These are phyloP conservation scores for Leptopilina clavipes DNA, from an alignment of 1,140 invertebrate genomes.

Conservation along the genomic window DNA sequence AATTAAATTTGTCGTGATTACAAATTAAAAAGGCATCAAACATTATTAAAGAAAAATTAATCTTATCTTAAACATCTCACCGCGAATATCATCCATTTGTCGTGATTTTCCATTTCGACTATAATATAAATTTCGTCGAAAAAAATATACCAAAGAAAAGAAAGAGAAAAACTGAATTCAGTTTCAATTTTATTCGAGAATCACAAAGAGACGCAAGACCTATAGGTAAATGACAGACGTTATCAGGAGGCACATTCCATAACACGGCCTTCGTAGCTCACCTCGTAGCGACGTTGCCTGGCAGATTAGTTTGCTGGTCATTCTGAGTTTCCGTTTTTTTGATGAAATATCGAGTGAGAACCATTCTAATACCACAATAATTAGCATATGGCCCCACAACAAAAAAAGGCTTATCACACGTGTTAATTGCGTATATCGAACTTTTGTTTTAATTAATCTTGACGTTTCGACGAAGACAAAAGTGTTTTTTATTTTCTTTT, in stretches of 20 bases:
- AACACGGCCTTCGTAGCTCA: slow-evolving; percentile 42
- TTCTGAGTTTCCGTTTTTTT: slow-evolving; percentile 30
- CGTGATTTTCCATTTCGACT: background rate
- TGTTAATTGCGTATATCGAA: slow-evolving; percentile 3
- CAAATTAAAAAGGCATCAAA: background rate
- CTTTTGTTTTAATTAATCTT: background rate
- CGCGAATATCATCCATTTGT: background rate
- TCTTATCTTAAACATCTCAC: slow-evolving; percentile 13
- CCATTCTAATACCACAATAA: background rate
- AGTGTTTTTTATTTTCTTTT: background rate
- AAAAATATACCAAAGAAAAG: background rate
- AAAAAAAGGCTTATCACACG: background rate
- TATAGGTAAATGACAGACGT: background rate
- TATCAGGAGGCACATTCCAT: slow-evolving; percentile 35
- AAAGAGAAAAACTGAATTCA: slow-evolving; percentile 2
- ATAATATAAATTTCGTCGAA: background rate
- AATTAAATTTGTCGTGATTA: background rate
- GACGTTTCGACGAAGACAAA: background rate
- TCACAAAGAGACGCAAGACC: background rate
- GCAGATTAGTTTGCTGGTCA: slow-evolving; percentile 34
- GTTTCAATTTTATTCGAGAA: background rate
- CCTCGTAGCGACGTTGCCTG: slow-evolving; percentile 35
- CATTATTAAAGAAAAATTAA: background rate
- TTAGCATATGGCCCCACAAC: background rate
- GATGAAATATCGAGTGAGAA: slow-evolving; percentile 26